Evolutionary conservation across 2,888 invertebrate species (phyloP).

Genomic region (Hemicrepidius hirtus): DNA sequence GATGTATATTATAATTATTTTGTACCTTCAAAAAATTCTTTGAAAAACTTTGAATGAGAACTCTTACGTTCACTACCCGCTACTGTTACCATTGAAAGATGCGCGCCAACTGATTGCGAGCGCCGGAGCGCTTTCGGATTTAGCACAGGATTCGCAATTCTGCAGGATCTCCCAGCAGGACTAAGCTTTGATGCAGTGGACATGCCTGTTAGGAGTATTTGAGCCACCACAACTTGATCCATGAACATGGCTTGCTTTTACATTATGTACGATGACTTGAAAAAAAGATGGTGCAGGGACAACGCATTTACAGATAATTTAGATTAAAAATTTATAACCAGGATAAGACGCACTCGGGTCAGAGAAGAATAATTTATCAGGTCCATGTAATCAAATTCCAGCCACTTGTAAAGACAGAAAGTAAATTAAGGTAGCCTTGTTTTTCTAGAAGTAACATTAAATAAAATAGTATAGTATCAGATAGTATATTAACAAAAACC

Average conservation of each 20-base stretch:
- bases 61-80: constrained; percentile 7
- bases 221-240: constrained; percentile 5
- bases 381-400: not conserved
- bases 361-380: not conserved
- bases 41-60: not conserved
- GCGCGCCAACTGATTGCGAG: constrained; percentile 27
- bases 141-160: constrained; percentile 43
- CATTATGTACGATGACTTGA: not conserved
- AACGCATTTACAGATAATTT: not conserved
- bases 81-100: constrained; percentile 21
- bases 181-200: constrained; percentile 29
- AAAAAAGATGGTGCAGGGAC: not conserved
- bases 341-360: not conserved
- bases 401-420: not conserved
- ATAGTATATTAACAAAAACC: no score
- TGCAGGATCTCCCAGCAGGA: constrained; percentile 35
- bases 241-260: not conserved
- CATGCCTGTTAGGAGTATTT: constrained; percentile 15
- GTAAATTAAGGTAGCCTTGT: no score
- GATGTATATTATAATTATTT: no score
- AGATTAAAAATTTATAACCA: constrained; percentile 1
- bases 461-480: no score
- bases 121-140: constrained; percentile 43
- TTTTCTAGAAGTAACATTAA: no score
- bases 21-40: not conserved